A percentile compares a stretch with the other conserved stretches of the same genome.
Conservation (phyloP, 2,113 vertebrate species). For the Gracilinanus agilis region DNA sequence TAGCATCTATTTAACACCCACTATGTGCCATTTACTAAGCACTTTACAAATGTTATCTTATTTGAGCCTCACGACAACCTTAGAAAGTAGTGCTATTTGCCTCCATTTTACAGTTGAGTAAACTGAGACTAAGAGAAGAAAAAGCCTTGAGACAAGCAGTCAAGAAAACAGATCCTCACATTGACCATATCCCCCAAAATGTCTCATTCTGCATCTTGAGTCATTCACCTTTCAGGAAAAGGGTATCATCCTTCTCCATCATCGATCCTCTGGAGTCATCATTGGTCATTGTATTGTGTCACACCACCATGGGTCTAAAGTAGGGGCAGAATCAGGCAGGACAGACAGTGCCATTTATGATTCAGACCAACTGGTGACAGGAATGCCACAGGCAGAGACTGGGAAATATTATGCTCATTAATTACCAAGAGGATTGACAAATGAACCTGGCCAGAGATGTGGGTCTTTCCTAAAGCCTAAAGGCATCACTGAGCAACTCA, state of each 20-base stretch:
- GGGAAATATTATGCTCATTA: conserved; percentile 63
- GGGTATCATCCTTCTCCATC: not conserved
- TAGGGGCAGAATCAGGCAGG: conserved; percentile 52
- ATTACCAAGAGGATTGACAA: conserved; percentile 72
- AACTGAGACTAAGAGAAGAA: not conserved
- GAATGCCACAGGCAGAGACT: conserved; percentile 66
- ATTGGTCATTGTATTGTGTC: not conserved
- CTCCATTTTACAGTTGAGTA: not conserved
- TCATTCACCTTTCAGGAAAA: not conserved
- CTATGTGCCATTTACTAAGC: not conserved
- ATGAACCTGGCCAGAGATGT: conserved; percentile 48
- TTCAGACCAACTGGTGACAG: conserved; percentile 40
- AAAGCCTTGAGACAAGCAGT: not conserved
- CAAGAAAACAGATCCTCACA: not conserved
- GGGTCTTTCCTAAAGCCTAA: conserved; percentile 39
- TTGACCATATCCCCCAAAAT: not conserved
- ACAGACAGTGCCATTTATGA: conserved; percentile 56
- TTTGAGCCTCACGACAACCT: not conserved
- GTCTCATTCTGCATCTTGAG: not conserved
- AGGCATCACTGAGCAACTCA: conserved; percentile 3
- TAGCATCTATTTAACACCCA: not conserved
- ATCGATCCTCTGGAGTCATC: not conserved
- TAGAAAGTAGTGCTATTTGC: not conserved
- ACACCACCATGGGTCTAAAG: conserved; percentile 31
- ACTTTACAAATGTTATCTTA: not conserved